Base-by-base conservation (phyloP, 2,888 invertebrate genomes). In the Ceratothoa steindachneri region DNA sequence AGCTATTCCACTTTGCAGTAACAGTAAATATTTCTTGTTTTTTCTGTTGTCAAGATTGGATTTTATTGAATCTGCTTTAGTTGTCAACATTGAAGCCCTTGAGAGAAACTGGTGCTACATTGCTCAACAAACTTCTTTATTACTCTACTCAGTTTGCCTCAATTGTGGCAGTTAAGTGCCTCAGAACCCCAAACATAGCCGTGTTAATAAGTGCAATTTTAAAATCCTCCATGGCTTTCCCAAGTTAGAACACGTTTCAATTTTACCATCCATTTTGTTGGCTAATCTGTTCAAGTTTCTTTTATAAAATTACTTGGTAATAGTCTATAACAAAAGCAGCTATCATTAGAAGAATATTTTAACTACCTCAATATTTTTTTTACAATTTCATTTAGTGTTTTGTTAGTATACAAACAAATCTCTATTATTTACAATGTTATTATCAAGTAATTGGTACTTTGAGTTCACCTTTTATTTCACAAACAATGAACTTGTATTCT, bases 131-230 rank as follows among this genome's bases (percentile, higher is more conserved):
- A 24, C 27, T 60, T 60, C 60, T 60, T 41, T 60, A 60, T 60
- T 60, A 60, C 60, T 60, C 60, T 60, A 60, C 60, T 60, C 60
- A 60, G 60, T 60, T 60, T 60, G 60, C 60, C 60, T 60, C 27
- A 9, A 60, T 1, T 60, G 24, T n/a, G 60, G 60, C 60, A 60
- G 27, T 60, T 24, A 60, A 60, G 60, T 60, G 60, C 60, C 60
- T 60, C 60, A 12, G 27, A 24, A 60, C 19, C 60, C 19, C 19
- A 60, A 4, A 60, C 12, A 1, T 60, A 60, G 60, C 22, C 60
- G 24, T 60, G 2, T 60, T 60, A 1, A 60, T 24, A n/a, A 60
- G 12, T 2, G 3, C 41, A 41, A 9, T 15, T 41, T 41, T n/a
- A n/a, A n/a, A 15, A 41, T 41, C 41, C 41, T 41, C 41, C 5